A percentile compares a stretch with the other conserved stretches of the same genome.
These are phyloP conservation scores for Acanthaster planci DNA, from an alignment of 35 echinoderm and acorn worm species.

Conservation along the genomic window DNA sequence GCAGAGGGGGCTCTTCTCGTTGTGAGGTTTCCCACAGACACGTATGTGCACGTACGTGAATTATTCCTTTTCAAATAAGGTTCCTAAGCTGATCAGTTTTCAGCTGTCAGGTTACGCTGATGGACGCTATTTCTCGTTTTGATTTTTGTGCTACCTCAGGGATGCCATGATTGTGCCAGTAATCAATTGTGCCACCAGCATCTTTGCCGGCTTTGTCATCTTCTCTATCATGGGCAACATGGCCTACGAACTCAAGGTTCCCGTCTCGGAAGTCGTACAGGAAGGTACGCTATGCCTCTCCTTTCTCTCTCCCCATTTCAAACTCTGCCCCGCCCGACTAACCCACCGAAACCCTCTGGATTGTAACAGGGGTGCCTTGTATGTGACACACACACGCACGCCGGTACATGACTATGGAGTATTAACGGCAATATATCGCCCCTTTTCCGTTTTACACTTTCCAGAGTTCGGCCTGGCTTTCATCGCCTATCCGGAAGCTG, in stretches of 20 bases:
- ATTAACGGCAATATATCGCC: neutral
- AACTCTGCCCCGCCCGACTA: neutral
- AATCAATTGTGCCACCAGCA: constrained; percentile 80
- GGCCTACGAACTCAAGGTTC: constrained; percentile 57
- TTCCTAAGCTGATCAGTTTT: too few species aligned
- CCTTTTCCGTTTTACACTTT: constrained; percentile 9
- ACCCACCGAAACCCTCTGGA: neutral
- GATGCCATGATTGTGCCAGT: constrained; percentile 92
- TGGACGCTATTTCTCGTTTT: neutral
- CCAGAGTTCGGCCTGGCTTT: constrained; percentile 79
- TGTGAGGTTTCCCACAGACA: too few species aligned
- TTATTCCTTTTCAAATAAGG: too few species aligned
- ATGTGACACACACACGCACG: neutral
- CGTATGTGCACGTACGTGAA: too few species aligned
- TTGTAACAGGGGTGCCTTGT: neutral
- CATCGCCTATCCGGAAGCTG: constrained; percentile 85
- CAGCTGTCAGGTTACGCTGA: too few species aligned
- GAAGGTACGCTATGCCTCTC: constrained; percentile 30
- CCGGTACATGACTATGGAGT: neutral
- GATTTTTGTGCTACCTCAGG: constrained; percentile 13
- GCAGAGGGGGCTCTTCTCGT: too few species aligned
- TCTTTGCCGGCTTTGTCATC: constrained; percentile 95
- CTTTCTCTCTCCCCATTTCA: neutral
- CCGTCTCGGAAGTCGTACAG: constrained; percentile 54
- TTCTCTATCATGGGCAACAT: constrained; percentile 90